Base-by-base conservation (phyloP, 2,113 vertebrate species). In the Perccottus glenii region DNA sequence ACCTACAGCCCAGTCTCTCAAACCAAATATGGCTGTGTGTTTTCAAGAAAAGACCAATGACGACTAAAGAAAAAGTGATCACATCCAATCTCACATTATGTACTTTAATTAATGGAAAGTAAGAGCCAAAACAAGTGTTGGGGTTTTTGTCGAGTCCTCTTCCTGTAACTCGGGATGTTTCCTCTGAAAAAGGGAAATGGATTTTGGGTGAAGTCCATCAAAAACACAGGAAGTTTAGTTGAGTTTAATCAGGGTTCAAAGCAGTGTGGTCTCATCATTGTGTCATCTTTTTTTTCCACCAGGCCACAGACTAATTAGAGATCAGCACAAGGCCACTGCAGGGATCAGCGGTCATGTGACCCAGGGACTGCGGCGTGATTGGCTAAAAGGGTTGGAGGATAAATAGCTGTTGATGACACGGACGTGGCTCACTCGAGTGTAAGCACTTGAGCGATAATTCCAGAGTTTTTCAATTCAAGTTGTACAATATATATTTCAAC, bases 251-350 rank as follows among this genome's bases (percentile, higher is more conserved):
- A 50, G 12, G 60, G 77, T 70, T n/a, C n/a, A 64, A 73, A 77
- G 61, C 61, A n/a, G 43, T 27, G 19, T 27, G 40, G 55, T 58
- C 60, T 67, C 57, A 43, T 45, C 38, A 45, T 73, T 69, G 60
- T 64, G 74, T 80, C 78, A 80, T 66, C 64, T 27, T 19, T 68
- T 19, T 68, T 86, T 80, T 78, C 73, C 60, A 67, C 61, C 45
- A 73, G 69, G 60, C 49, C 70, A 80, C 64, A 44, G n/a, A 72
- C 64, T 86, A 84, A 87, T 86, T 86, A 74, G 81, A 88, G 76
- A 83, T 87, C 76, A 83, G 66, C 51, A n/a, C 27, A 64, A 73
- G 80, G 80, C 67, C 77, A 65, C 62, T 6, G 44, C 5, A 15
- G 70, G 64, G 73, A 14, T n/a, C 49, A 43, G 3, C 19, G 36